These are phyloP conservation scores for Lasioglossum albipes DNA, from an alignment of 1,140 invertebrate species.

Conservation along the genomic window DNA sequence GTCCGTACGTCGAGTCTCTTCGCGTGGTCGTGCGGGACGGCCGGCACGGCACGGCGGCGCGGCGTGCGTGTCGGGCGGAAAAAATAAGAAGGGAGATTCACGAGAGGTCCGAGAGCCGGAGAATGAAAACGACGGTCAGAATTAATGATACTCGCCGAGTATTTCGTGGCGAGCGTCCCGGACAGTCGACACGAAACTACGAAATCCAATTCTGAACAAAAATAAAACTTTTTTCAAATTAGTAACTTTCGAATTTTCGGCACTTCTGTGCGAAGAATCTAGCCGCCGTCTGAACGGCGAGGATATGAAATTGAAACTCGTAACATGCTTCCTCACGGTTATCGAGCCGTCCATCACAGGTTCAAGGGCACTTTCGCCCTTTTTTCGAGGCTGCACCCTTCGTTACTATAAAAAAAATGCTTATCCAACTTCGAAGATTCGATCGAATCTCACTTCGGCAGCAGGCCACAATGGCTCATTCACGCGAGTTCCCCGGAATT, in stretches of 20 bases:
- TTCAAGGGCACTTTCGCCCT: no score
- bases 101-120: neutral
- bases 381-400: no score
- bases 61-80: neutral
- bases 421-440: no score
- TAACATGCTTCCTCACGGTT: no score
- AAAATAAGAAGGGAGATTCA: neutral
- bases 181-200: neutral
- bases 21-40: conserved; percentile 24
- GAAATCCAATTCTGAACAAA: neutral
- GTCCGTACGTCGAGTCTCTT: conserved; percentile 20
- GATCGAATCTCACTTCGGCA: neutral
- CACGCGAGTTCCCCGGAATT: conserved; percentile 22
- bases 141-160: neutral
- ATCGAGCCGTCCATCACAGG: no score
- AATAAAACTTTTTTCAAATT: no score
- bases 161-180: neutral
- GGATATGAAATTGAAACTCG: no score
- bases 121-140: neutral
- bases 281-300: no score
- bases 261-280: no score
- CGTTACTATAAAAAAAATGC: no score
- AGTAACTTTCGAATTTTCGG: no score
- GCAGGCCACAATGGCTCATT: conserved; percentile 13
- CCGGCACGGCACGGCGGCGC: no score